Conservation (phyloP, 2,797 vertebrate genomes). For the Mormyrus hasselquistii region DNA sequence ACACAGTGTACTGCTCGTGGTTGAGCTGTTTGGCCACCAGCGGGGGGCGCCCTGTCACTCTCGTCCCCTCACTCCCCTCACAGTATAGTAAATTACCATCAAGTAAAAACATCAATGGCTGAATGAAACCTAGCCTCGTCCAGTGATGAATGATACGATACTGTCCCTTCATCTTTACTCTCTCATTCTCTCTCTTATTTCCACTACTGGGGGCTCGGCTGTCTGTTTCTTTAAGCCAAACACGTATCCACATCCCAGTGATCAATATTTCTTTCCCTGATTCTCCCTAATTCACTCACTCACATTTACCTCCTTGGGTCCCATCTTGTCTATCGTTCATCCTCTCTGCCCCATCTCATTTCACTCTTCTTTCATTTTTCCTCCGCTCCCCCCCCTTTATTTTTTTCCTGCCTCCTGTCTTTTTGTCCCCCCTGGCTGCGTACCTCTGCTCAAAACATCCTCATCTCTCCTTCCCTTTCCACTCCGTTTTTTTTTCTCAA, state of each 20-base stretch:
- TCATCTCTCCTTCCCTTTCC: conserved; percentile 27
- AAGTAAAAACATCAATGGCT: conserved; percentile 23
- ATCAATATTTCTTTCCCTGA: conserved; percentile 60
- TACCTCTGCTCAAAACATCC: conserved; percentile 21
- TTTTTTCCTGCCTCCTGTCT: conserved; percentile 32
- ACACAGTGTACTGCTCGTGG: conserved; percentile 63
- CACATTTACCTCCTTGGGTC: conserved; percentile 47
- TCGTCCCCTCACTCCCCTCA: not conserved
- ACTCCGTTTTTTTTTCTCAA: conserved; percentile 35
- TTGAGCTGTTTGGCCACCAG: conserved; percentile 66
- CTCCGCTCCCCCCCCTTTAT: conserved; percentile 30
- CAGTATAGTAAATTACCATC: conserved; percentile 13
- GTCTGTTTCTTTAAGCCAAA: conserved; percentile 61
- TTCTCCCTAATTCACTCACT: conserved; percentile 39
- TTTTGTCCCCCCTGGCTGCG: conserved; percentile 26
- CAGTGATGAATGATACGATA: conserved; percentile 24
- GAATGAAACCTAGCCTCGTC: not conserved
- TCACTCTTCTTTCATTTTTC: not conserved
- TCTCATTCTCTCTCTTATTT: not conserved
- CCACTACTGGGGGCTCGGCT: conserved; percentile 36
- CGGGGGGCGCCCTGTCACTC: conserved; percentile 51
- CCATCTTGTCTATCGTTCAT: not conserved
- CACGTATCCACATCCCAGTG: conserved; percentile 57
- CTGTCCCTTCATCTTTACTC: not conserved
- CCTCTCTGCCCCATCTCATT: conserved; percentile 24